These are phyloP conservation scores for Anthopleura sola DNA, from an alignment of 64 coral and sea anemone genomes.

Conservation along the genomic window DNA sequence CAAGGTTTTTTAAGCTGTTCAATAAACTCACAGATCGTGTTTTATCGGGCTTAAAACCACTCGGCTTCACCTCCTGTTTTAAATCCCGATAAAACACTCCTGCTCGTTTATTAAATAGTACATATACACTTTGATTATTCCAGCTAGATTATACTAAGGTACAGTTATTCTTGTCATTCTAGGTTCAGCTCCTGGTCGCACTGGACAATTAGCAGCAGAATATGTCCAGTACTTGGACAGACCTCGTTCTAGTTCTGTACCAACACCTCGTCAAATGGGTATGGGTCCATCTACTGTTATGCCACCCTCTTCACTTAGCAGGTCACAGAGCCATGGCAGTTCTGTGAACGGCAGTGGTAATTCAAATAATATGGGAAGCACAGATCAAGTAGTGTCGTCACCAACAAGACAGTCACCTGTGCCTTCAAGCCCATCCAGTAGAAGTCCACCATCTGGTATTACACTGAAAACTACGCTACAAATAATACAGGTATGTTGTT, in stretches of 20 bases:
- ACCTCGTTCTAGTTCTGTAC: constrained; percentile 80
- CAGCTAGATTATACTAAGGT: neutral
- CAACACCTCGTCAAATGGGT: constrained; percentile 56
- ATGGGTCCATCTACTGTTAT: constrained; percentile 57
- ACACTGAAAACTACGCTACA: constrained; percentile 89
- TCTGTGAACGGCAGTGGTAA: constrained; percentile 44
- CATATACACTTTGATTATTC: too few species aligned
- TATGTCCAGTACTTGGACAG: constrained; percentile 77
- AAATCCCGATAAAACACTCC: too few species aligned
- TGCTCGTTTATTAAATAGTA: too few species aligned
- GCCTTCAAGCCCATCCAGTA: constrained; percentile 62
- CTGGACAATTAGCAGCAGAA: constrained; percentile 54
- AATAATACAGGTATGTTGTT: constrained; percentile 72
- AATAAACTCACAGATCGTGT: too few species aligned
- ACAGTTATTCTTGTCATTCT: neutral
- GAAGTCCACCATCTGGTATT: constrained; percentile 74
- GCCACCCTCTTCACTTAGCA: constrained; percentile 56
- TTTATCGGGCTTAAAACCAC: too few species aligned
- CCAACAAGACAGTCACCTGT: constrained; percentile 74
- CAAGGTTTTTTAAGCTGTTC: too few species aligned
- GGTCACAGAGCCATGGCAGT: constrained; percentile 56
- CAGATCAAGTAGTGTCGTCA: constrained; percentile 20
- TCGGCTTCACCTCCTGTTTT: too few species aligned
- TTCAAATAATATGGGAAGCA: constrained; percentile 22
- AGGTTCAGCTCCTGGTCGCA: constrained; percentile 85